These are phyloP conservation scores for Epinephelus lanceolatus DNA, from an alignment of 2,113 vertebrate genomes.

Conservation along the genomic window DNA sequence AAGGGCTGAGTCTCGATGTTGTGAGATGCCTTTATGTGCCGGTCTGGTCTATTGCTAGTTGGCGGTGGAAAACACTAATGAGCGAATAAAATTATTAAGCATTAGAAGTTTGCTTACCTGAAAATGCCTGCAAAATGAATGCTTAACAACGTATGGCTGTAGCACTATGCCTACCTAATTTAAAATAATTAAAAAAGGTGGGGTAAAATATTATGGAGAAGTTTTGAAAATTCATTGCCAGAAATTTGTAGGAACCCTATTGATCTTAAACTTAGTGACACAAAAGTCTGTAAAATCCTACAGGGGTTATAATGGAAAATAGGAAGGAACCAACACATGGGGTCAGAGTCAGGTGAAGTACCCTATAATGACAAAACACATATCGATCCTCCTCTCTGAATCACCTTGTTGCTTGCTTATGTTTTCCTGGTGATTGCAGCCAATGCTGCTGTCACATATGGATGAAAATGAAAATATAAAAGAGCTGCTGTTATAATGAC, in stretches of 20 bases:
- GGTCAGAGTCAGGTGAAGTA: conserved; percentile 48
- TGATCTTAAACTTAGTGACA: neutral
- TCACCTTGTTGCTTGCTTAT: conserved; percentile 4
- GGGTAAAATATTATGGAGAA: too few species aligned
- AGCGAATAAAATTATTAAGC: too few species aligned
- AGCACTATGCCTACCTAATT: too few species aligned
- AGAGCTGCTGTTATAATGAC: conserved; percentile 2
- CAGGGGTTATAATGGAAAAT: neutral
- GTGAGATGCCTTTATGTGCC: too few species aligned
- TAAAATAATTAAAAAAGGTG: too few species aligned
- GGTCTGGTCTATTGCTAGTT: too few species aligned
- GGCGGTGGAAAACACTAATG: too few species aligned
- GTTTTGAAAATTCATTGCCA: too few species aligned
- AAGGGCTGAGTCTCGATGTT: too few species aligned
- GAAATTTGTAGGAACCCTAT: neutral
- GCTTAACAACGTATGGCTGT: too few species aligned
- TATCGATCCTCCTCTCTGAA: conserved; percentile 45
- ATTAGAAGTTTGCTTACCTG: too few species aligned
- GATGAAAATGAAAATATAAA: conserved; percentile 26
- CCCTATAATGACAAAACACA: conserved; percentile 31
- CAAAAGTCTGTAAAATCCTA: neutral
- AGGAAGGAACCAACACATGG: conserved; percentile 1
- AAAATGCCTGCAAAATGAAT: too few species aligned
- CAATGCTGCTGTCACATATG: conserved; percentile 2
- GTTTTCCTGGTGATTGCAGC: neutral